Evolutionary conservation across 2,888 invertebrate species (phyloP).

Genomic region (Druceiella hillmani): DNA sequence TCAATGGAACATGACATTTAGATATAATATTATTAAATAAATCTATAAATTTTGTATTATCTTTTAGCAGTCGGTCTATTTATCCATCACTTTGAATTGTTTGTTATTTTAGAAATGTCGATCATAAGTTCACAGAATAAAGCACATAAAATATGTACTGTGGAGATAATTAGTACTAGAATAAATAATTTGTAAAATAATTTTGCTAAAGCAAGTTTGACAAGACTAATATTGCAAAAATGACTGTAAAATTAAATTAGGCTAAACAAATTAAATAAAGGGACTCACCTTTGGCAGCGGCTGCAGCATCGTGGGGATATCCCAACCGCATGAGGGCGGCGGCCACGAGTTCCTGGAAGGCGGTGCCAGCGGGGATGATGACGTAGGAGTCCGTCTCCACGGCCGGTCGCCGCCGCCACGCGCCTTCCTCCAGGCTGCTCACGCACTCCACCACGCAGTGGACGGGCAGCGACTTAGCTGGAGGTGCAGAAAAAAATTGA

Average conservation of each 20-base stretch:
- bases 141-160: no score
- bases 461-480: conserved; percentile 83
- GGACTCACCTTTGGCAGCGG: conserved; percentile 68
- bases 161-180: no score
- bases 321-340: conserved; percentile 88
- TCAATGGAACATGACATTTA: no score
- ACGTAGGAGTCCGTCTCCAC: conserved; percentile 95
- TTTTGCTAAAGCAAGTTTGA: conserved; percentile 1
- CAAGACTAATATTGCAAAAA: conserved; percentile 11
- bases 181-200: conserved; percentile 1
- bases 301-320: conserved; percentile 79
- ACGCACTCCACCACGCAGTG: conserved; percentile 94
- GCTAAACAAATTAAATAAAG: conserved; percentile 3
- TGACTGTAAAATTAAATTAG: neutral
- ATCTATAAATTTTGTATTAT: no score
- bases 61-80: no score
- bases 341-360: conserved; percentile 86
- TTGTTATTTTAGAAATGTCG: no score
- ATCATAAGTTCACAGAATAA: no score
- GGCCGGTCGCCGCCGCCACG: conserved; percentile 61
- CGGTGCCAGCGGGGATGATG: conserved; percentile 87
- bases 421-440: conserved; percentile 60
- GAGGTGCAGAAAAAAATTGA: conserved; percentile 32
- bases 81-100: no score
- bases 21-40: no score